Conservation (phyloP, 2,797 vertebrate genomes). For the Alosa sapidissima region DNA sequence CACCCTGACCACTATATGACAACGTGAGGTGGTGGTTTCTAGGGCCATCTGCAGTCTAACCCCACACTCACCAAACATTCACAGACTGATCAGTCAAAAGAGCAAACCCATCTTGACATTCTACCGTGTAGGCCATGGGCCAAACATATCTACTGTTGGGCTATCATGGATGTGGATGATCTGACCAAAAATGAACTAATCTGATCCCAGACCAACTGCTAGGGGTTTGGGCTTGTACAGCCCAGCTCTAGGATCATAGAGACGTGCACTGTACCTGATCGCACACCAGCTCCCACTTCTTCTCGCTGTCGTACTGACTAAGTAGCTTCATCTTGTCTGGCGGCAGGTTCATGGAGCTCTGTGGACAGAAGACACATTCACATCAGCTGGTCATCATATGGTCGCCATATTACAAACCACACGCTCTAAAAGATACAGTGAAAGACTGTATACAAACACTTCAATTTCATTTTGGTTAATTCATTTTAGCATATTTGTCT, state of each 20-base stretch:
- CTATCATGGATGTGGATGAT: too few species aligned
- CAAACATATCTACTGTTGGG: not conserved
- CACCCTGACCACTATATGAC: not conserved
- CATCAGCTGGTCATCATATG: not conserved
- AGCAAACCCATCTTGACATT: not conserved
- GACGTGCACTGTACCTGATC: slow-evolving; percentile 79
- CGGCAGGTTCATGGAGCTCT: slow-evolving; percentile 96
- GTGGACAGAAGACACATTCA: slow-evolving; percentile 30
- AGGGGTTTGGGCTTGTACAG: not conserved
- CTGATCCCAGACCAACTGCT: not conserved
- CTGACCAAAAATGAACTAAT: too few species aligned
- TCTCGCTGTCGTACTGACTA: slow-evolving; percentile 89
- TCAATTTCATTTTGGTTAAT: not conserved
- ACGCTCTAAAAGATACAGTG: not conserved
- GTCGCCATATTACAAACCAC: not conserved
- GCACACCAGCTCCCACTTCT: slow-evolving; percentile 98
- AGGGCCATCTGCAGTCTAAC: not conserved
- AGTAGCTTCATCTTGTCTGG: slow-evolving; percentile 91
- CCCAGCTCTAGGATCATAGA: not conserved
- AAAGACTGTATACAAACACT: not conserved
- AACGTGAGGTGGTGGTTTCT: not conserved
- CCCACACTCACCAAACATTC: not conserved
- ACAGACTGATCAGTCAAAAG: not conserved
- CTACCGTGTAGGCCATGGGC: not conserved
- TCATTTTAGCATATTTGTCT: not conserved